phyloP scores from a whole-genome alignment of 2,797 vertebrate species.

The Microhierax caerulescens region DNA sequence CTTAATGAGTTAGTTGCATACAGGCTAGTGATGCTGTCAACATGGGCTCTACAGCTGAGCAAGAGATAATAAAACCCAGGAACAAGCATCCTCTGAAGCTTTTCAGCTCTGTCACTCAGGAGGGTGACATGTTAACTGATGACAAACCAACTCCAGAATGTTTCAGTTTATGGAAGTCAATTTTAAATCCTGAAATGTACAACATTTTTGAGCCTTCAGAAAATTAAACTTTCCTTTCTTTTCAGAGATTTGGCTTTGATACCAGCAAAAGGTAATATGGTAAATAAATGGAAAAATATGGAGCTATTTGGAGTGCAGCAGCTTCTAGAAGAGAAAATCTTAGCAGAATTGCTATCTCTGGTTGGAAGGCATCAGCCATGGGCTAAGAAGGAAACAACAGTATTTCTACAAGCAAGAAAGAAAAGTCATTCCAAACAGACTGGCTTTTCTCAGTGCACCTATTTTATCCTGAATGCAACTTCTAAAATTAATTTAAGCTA shows the following conservation, averaged over 20 bases:
- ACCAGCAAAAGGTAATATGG: not conserved
- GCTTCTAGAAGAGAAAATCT: not conserved
- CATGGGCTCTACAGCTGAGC: not conserved
- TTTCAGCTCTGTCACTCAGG: not conserved
- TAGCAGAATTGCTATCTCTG: not conserved
- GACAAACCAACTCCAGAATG: not conserved
- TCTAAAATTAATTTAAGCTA: constrained; percentile 32
- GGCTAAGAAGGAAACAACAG: not conserved
- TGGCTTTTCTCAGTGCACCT: not conserved
- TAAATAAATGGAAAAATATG: constrained; percentile 5
- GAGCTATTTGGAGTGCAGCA: not conserved
- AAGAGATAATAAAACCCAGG: not conserved
- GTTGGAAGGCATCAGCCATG: not conserved
- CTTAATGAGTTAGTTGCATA: not conserved
- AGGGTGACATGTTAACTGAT: not conserved
- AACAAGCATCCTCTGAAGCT: not conserved
- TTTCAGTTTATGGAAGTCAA: not conserved
- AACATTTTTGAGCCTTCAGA: not conserved
- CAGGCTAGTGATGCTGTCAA: not conserved
- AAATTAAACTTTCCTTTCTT: not conserved
- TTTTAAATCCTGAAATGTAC: not conserved
- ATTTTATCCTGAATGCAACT: not conserved
- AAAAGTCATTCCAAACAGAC: not conserved
- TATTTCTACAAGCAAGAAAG: not conserved
- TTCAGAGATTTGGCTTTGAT: constrained; percentile 34